A percentile compares a stretch with the other conserved stretches of the same genome.
phyloP scores from a whole-genome alignment of 2,888 invertebrate species.

The Antitype chi region DNA sequence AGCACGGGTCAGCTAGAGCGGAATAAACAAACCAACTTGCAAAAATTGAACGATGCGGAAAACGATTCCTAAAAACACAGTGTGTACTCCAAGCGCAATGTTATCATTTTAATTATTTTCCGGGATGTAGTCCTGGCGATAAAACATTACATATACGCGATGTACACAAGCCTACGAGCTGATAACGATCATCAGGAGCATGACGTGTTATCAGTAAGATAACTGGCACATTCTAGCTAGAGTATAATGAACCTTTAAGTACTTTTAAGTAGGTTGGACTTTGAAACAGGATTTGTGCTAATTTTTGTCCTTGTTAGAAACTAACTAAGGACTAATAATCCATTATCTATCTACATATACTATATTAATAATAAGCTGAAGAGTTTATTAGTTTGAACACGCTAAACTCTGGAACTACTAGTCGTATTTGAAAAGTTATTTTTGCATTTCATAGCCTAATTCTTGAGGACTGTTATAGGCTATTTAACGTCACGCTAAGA shows the following conservation, averaged over 20 bases:
- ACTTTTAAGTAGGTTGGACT: constrained; percentile 1
- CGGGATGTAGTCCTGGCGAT: constrained; percentile 51
- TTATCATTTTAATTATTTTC: constrained; percentile 47
- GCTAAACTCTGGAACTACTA: too few species aligned
- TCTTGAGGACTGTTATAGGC: too few species aligned
- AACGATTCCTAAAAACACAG: neutral
- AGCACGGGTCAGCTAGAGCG: too few species aligned
- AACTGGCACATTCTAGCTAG: constrained; percentile 31
- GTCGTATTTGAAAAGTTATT: too few species aligned
- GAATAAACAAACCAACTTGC: too few species aligned
- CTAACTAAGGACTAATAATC: neutral
- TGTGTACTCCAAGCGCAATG: constrained; percentile 14
- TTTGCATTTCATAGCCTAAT: too few species aligned
- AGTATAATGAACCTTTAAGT: constrained; percentile 36
- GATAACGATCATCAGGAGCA: constrained; percentile 46
- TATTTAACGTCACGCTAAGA: too few species aligned
- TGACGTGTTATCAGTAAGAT: constrained; percentile 35
- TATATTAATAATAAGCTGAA: too few species aligned
- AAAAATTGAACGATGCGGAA: neutral
- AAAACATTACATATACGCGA: constrained; percentile 26
- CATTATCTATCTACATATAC: neutral
- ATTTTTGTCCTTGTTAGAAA: neutral
- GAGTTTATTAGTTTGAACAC: too few species aligned
- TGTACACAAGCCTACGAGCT: constrained; percentile 6
- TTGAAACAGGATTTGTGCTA: constrained; percentile 4